Base-by-base conservation (phyloP, 1,140 invertebrate species). In the Musca domestica region DNA sequence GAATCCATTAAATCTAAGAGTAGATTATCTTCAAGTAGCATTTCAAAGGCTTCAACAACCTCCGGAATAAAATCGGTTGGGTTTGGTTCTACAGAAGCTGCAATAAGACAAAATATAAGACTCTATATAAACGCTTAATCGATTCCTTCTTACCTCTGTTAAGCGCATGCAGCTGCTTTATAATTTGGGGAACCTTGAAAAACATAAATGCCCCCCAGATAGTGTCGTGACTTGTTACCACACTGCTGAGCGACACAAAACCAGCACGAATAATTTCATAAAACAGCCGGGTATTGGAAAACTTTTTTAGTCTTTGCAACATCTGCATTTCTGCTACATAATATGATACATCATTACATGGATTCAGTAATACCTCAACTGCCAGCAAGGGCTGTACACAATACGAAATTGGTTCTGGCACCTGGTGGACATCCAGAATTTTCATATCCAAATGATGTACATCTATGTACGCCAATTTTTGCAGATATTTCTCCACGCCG, bases 181-280 rank as follows among this genome's bases (percentile, higher is more conserved):
- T 85, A 66, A 93, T 89, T 74, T 91, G 87, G 3, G 93, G 93
- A 65, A 97, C 86, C 85, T 96, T 96, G 0, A 98, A 84, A 80
- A 96, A 96, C 12, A 91, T 94, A 77, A 97, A 96, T 19, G 94
- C 94, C 20, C 92, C 92, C 94, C 95, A 98, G 74, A 95, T 89
- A 2, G 94, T 89, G 73, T 95, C 93, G 65, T 87, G 85, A 34
- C 83, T 84, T 1, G 84, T 83, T 15, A 86, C 83, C 4, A 86
- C 87, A 71, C 90, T 90, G 61, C 90, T 89, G 1, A 98, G 81
- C n/a, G 92, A 94, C 70, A 97, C 89, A 48, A 96, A 88, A 80
- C 92, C 93, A 0, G 93, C 92, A 72, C 94, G 85, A 64, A 97
- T 91, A 14, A 97, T 86, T 86, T 98, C 95, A 81, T 91, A 92